Conservation (phyloP, 2,888 invertebrate genomes). For the Aricia artaxerxes region DNA sequence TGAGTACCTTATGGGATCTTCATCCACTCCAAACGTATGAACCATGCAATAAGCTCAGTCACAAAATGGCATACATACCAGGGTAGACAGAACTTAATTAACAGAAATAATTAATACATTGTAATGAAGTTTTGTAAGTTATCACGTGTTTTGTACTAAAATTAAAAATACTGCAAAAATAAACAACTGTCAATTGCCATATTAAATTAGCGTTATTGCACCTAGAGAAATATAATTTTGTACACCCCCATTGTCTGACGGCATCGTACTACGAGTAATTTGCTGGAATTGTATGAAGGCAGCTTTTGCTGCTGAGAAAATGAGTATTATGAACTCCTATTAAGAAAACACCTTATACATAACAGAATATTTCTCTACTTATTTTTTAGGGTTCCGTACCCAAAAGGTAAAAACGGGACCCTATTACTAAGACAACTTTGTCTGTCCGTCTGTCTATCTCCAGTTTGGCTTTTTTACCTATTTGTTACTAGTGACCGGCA, state of each 20-base stretch:
- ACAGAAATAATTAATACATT: no score
- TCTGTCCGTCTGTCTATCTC: no score
- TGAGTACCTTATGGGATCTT: no score
- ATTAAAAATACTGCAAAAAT: not conserved
- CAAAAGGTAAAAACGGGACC: no score
- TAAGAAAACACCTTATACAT: not conserved
- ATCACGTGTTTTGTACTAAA: not conserved
- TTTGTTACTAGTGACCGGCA: no score
- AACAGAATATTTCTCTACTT: not conserved
- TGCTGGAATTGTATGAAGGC: constrained; percentile 6
- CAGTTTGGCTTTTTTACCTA: no score
- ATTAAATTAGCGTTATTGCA: not conserved
- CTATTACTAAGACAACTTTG: no score
- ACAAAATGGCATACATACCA: no score
- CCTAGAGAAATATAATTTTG: constrained; percentile 22
- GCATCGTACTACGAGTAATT: constrained; percentile 9
- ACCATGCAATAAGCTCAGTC: no score
- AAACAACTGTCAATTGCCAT: not conserved
- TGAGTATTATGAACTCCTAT: not conserved
- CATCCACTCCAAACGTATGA: no score
- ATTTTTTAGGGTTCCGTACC: no score
- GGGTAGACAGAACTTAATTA: no score
- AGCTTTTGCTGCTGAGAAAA: constrained; percentile 8
- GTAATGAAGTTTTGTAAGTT: not conserved
- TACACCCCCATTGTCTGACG: constrained; percentile 9